Evolutionary conservation across 1,140 invertebrate genomes (phyloP), one percentile per base, ranked within the genome.

Genomic region (Trichoplusia ni): DNA sequence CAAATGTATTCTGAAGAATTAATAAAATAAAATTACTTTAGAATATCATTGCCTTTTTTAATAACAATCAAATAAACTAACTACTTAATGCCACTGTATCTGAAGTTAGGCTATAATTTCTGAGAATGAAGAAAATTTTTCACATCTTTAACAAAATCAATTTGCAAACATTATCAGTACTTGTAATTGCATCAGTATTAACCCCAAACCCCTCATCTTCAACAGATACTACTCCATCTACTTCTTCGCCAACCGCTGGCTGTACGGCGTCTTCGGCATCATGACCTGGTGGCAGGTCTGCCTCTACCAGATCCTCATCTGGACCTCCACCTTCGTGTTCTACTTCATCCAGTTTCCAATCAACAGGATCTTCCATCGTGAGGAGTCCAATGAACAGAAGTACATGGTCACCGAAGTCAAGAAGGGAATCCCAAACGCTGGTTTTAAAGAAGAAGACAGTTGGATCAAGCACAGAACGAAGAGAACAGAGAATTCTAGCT

Each of bases 261-360:
- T 91, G 1, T 91, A 91, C 68, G 73, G 68, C 11, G 75, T 91
- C 25, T 91, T 91, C 71, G 82, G 80, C 4, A 66, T 81, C 4
- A 82, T 90, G 77, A 86, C 64, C 14, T 90, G 88, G 86, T 88
- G 86, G 79, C 85, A 91, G 18, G 78, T 90, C 46, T 84, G 80
- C 37, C 51, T 90, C 1, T 90, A 81, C 69, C 82, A 89, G 44
- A 14, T 82, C 7, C 4, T 69, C 18, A 88, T 88, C 19, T 88
- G 82, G 82, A 18, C 18, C 0, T 75, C 72, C 1, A 64, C 73
- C 0, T 84, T 71, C 44, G 1, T 79, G 25, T 88, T 82, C 75
- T 90, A 90, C 60, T 67, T 47, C 31, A 47, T 86, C 0, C 82
- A 88, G 16, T 88, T 77, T 38, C 82, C 84, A 0, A 72, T 90